Conservation (phyloP, 2,888 invertebrate genomes). For the Drosophila quinaria region DNA sequence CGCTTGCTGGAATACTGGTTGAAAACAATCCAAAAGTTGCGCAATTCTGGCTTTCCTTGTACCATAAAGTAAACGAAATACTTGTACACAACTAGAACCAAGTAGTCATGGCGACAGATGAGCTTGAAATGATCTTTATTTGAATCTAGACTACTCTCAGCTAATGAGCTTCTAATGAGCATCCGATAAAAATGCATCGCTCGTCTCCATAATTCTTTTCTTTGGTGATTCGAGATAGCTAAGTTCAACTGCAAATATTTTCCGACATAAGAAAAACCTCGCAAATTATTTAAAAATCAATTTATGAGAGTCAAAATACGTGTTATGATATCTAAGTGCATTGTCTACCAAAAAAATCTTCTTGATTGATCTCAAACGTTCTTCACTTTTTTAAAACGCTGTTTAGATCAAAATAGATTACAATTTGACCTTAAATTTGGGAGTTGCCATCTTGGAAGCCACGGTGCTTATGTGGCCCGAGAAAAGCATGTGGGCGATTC, state of each 20-base stretch:
- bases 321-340: too few species aligned
- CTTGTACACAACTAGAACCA: constrained; percentile 6
- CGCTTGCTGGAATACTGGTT: constrained; percentile 17
- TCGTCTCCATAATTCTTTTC: too few species aligned
- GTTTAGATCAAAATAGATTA: not conserved
- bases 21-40: constrained; percentile 34
- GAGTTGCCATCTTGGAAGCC: not conserved
- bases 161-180: not conserved
- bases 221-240: too few species aligned
- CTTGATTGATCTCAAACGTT: not conserved
- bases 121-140: not conserved
- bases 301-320: too few species aligned
- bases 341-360: not conserved
- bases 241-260: too few species aligned
- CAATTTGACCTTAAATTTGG: not conserved
- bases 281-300: too few species aligned
- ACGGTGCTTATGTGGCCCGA: constrained; percentile 38
- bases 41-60: not conserved
- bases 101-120: constrained; percentile 11
- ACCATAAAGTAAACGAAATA: not conserved
- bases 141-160: not conserved
- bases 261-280: too few species aligned
- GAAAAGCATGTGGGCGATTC: constrained; percentile 33
- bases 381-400: not conserved
- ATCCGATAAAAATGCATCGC: not conserved